phyloP scores from a whole-genome alignment of 2,797 vertebrate genomes.

The Pseudopleuronectes americanus region DNA sequence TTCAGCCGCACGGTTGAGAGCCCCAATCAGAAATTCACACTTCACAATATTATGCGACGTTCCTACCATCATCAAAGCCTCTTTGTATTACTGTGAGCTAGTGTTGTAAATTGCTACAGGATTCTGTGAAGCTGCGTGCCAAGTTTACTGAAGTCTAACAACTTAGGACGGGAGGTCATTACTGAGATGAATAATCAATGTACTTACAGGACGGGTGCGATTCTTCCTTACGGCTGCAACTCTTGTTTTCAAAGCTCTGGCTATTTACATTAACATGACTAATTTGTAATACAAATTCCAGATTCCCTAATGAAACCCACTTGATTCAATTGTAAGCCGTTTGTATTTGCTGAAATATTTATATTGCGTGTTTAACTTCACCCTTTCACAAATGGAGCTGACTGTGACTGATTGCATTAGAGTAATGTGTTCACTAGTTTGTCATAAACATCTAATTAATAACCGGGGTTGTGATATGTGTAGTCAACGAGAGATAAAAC shows the following conservation, averaged over 20 bases:
- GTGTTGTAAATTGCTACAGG: constrained; percentile 29
- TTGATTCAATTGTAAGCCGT: constrained; percentile 62
- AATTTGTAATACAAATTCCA: constrained; percentile 68
- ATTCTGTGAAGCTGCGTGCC: constrained; percentile 33
- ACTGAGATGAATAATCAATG: constrained; percentile 76
- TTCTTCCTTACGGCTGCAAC: constrained; percentile 72
- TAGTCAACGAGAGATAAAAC: constrained; percentile 15
- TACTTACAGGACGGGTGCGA: constrained; percentile 55
- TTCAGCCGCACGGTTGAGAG: not conserved
- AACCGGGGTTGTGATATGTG: constrained; percentile 10
- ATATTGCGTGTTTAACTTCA: constrained; percentile 22
- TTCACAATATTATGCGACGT: constrained; percentile 13
- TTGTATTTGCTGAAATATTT: constrained; percentile 54
- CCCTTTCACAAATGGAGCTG: constrained; percentile 3
- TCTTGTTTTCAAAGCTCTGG: constrained; percentile 51
- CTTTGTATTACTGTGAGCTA: constrained; percentile 8
- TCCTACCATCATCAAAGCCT: constrained; percentile 32
- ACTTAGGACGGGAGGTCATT: constrained; percentile 68
- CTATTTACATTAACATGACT: constrained; percentile 71
- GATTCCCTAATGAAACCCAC: constrained; percentile 51
- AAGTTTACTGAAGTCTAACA: constrained; percentile 53
- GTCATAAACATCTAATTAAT: constrained; percentile 14
- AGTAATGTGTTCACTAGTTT: constrained; percentile 20
- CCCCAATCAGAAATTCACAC: constrained; percentile 23
- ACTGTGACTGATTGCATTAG: constrained; percentile 21